Base-by-base conservation (phyloP, 2,797 vertebrate genomes). In the Oryzias dopingdopingensis region DNA sequence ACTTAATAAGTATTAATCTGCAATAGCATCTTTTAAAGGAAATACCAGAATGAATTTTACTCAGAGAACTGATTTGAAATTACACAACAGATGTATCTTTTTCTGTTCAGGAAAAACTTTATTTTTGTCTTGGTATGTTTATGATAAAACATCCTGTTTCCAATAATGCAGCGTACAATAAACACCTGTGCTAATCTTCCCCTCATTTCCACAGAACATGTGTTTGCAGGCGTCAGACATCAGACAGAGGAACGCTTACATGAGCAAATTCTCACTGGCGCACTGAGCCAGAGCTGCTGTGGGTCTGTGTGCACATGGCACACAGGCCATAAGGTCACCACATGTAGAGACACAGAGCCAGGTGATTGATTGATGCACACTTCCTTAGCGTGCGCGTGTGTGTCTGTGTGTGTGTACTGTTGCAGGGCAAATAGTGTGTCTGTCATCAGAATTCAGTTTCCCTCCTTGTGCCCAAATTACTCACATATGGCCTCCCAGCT, bases 371-470 rank as follows among this genome's bases (percentile, higher is more conserved):
- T 86, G 88, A 89, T 90, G 80, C 72, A 61, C 52, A 40, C 75
- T 87, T 89, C 88, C 85, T 62, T 49, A 56, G 53, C 70, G 59
- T 49, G 52, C 65, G 46, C 47, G 60, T 54, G 40, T 26, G 42
- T 22, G 43, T 40, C 44, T 56, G 53, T 65, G 66, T 55, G 70
- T 68, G 86, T 87, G 75, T 86, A 83, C 81, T 78, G 42, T 89
- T 90, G 88, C 89, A 88, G 89, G 80, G 82, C 86, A 91, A 91
- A 91, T 87, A 89, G 81, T 81, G 78, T 65, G 86, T 91, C 90
- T 90, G 87, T 93, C 91, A 90, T 90, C 90, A 86, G 82, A 89
- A 90, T 85, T 88, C 85, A 77, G 84, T 86, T 86, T 89, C 76
- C 84, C 82, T 84, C 72, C n/a, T 68, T 83, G 88, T 76, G 50